Conservation (phyloP, 2,113 vertebrate genomes). For the Bungarus multicinctus region DNA sequence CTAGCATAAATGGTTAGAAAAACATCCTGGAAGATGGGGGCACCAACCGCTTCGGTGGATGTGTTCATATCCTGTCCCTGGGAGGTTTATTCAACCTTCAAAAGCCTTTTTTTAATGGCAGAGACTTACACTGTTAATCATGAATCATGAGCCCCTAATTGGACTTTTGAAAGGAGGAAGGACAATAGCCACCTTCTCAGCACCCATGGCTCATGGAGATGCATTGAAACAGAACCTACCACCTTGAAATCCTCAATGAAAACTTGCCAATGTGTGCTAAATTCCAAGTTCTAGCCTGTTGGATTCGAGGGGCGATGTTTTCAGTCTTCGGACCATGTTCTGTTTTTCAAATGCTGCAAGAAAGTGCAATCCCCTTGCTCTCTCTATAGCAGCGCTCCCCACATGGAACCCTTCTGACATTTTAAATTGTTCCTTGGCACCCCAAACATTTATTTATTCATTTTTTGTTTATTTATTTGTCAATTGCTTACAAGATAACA, state of each 20-base stretch:
- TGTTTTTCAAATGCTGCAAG: neutral
- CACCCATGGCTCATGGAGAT: neutral
- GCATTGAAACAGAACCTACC: neutral
- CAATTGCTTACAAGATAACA: too few species aligned
- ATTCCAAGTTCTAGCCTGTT: neutral
- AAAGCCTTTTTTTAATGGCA: neutral
- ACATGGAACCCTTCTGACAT: neutral
- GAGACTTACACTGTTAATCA: neutral
- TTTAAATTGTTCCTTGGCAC: neutral
- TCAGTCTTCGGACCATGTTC: neutral
- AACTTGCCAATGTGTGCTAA: neutral
- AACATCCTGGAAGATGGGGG: neutral
- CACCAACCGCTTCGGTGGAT: neutral
- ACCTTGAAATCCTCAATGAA: neutral
- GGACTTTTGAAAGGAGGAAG: neutral
- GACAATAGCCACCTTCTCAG: neutral
- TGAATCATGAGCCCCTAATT: neutral
- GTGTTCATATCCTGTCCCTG: neutral
- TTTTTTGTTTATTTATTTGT: too few species aligned
- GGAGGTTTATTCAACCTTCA: neutral
- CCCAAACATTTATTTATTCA: too few species aligned
- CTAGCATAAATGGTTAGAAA: neutral
- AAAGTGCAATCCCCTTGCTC: neutral
- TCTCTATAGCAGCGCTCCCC: neutral
- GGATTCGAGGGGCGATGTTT: neutral